Conservation (phyloP, 2,888 invertebrate species). For the Pollenia amentaria region DNA sequence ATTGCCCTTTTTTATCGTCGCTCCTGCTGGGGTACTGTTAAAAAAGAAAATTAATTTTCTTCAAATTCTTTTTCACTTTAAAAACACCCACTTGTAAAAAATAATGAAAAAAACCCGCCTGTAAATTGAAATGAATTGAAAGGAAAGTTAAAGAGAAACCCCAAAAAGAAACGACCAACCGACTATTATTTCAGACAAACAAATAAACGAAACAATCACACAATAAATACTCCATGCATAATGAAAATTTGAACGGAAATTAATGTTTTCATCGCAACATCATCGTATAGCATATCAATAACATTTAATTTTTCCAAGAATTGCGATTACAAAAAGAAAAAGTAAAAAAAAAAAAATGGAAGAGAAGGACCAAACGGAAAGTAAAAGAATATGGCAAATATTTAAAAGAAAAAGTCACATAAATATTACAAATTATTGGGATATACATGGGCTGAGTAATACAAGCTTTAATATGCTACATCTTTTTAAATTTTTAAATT, state of each 20-base stretch:
- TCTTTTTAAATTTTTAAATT: too few species aligned
- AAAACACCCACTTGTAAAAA: constrained; percentile 35
- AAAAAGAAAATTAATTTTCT: constrained; percentile 39
- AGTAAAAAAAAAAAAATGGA: background rate
- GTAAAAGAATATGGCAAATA: background rate
- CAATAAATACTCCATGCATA: constrained; percentile 45
- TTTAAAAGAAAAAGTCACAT: too few species aligned
- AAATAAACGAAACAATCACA: constrained; percentile 1
- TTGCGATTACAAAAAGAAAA: background rate
- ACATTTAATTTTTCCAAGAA: constrained; percentile 61
- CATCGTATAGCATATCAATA: constrained; percentile 68
- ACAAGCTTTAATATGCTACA: too few species aligned
- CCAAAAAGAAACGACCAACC: background rate
- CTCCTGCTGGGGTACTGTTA: background rate
- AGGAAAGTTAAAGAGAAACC: background rate
- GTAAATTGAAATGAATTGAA: constrained; percentile 17
- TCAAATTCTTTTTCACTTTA: constrained; percentile 48
- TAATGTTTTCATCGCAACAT: constrained; percentile 72
- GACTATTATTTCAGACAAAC: background rate
- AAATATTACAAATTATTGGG: too few species aligned
- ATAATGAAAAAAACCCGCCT: constrained; percentile 51
- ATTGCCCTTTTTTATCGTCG: constrained; percentile 1
- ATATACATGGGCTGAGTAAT: too few species aligned
- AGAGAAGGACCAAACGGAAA: background rate
- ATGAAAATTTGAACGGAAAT: constrained; percentile 71